Conservation (phyloP, 1,140 invertebrate genomes). For the Eurosta solidaginis region DNA sequence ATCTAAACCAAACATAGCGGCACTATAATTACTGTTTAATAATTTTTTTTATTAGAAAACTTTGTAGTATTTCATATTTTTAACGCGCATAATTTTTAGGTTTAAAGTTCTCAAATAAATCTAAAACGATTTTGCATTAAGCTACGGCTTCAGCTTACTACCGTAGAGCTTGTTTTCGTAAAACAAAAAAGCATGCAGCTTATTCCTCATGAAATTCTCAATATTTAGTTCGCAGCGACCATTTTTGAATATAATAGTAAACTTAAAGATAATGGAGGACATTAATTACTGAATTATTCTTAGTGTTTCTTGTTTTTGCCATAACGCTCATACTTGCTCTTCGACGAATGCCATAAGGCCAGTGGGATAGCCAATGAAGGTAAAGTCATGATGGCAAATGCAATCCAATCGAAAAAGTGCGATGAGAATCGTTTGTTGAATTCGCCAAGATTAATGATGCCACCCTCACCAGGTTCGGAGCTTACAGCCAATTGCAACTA, state of each 20-base stretch:
- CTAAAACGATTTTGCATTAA: conserved; percentile 11
- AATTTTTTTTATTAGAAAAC: conserved; percentile 12
- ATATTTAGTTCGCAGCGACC: background rate
- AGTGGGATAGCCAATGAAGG: conserved; percentile 94
- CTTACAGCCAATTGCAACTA: conserved; percentile 84
- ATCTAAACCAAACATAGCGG: too few relatives aligned
- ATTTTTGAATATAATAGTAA: background rate
- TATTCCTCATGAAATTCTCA: too few relatives aligned
- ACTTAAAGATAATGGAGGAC: background rate
- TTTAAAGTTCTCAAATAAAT: conserved; percentile 8
- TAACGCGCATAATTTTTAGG: background rate
- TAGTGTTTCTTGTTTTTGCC: conserved; percentile 69
- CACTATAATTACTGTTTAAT: too few relatives aligned
- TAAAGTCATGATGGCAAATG: conserved; percentile 95
- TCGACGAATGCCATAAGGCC: conserved; percentile 91
- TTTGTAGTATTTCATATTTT: background rate
- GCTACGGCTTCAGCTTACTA: background rate
- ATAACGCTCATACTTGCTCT: conserved; percentile 90
- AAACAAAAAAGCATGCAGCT: background rate
- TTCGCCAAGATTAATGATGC: conserved; percentile 92
- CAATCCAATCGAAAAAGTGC: conserved; percentile 94
- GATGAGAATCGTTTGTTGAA: conserved; percentile 98
- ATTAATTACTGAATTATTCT: conserved; percentile 29
- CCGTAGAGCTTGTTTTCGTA: background rate
- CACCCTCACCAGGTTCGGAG: conserved; percentile 95